These are phyloP conservation scores for Mercenaria mercenaria DNA, from an alignment of 1,140 invertebrate genomes.

Conservation along the genomic window DNA sequence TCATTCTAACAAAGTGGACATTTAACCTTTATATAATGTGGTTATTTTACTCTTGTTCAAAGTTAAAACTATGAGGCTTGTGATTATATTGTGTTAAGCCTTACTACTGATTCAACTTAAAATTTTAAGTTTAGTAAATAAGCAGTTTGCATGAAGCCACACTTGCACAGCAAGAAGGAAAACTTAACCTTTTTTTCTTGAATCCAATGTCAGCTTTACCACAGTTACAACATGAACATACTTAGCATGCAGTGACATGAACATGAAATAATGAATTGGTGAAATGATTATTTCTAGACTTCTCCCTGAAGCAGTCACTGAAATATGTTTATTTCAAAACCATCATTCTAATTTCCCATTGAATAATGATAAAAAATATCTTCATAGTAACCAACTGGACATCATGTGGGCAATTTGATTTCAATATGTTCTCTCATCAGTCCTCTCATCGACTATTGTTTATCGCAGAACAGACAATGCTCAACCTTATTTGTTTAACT, in stretches of 20 bases:
- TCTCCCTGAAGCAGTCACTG: neutral
- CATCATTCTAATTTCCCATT: too few relatives aligned
- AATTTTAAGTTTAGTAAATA: neutral
- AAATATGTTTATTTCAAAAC: too few relatives aligned
- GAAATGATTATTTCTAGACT: neutral
- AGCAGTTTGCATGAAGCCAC: constrained; percentile 10
- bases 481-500: too few relatives aligned
- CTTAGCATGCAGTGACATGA: neutral
- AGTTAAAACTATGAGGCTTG: neutral
- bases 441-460: too few relatives aligned
- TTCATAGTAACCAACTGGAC: too few relatives aligned
- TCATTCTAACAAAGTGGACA: neutral
- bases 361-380: too few relatives aligned
- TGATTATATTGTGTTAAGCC: neutral
- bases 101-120: neutral
- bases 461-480: too few relatives aligned
- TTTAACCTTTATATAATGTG: neutral
- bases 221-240: neutral
- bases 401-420: too few relatives aligned
- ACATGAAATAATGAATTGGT: neutral
- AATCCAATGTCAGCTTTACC: neutral
- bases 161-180: neutral
- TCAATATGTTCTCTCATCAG: too few relatives aligned
- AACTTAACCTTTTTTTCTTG: neutral
- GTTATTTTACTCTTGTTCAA: neutral